phyloP scores from a whole-genome alignment of 2,888 invertebrate species.

The Merodon equestris region DNA sequence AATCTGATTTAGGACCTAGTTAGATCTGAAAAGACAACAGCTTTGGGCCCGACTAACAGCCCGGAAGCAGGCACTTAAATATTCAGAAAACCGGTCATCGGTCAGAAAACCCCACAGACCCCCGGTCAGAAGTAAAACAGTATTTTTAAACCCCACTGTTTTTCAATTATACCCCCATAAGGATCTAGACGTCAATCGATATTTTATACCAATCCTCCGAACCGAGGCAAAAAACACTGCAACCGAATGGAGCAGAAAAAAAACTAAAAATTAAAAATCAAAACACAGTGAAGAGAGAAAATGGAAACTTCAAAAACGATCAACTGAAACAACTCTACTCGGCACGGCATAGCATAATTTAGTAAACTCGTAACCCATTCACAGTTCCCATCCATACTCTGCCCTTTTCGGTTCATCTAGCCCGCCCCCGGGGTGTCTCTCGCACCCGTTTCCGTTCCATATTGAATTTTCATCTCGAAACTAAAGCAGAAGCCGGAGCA shows the following conservation, averaged over 20 bases:
- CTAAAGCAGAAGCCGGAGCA: constrained; percentile 38
- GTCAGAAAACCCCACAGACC: too few species aligned
- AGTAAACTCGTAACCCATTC: constrained; percentile 64
- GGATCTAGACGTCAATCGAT: constrained; percentile 21
- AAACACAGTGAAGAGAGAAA: constrained; percentile 3
- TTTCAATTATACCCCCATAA: neutral
- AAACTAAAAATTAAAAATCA: neutral
- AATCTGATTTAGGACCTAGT: too few species aligned
- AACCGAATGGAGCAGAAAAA: too few species aligned
- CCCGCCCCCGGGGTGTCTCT: constrained; percentile 7
- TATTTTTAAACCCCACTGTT: constrained; percentile 19
- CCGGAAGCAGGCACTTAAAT: too few species aligned
- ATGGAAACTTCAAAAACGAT: constrained; percentile 17
- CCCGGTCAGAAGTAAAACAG: neutral
- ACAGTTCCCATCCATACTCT: neutral
- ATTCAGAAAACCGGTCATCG: too few species aligned
- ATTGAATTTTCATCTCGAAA: constrained; percentile 55
- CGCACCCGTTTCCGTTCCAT: constrained; percentile 19
- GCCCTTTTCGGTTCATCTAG: too few species aligned
- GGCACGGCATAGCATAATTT: constrained; percentile 54
- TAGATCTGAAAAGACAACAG: too few species aligned
- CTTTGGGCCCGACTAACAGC: too few species aligned
- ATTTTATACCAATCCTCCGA: constrained; percentile 28
- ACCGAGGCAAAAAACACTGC: too few species aligned
- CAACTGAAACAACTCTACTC: constrained; percentile 35